Base-by-base conservation (phyloP, 2,113 vertebrate genomes). In the Nipponia nippon region DNA sequence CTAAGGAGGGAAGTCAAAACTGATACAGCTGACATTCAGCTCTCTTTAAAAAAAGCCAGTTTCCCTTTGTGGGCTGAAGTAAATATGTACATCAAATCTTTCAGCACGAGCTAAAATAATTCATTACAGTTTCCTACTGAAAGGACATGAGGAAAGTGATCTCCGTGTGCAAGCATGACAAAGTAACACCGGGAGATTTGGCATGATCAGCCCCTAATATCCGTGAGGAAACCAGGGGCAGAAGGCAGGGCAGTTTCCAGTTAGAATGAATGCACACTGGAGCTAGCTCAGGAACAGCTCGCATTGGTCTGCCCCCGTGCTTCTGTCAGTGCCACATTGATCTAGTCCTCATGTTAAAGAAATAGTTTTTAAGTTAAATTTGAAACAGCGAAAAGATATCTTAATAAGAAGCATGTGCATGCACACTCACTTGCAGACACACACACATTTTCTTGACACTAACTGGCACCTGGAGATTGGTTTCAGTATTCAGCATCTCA, bases 61-160 rank as follows among this genome's bases (percentile, higher is more conserved):
- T 83, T 89, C 40, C 53, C 19, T 81, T 77, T 67, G 26, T 67
- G 26, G 18, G 22, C 26, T 55, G 63, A 90, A 88, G 53, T 50
- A 89, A 89, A 87, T 70, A 44, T 3, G 3, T 63, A 52, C 15
- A 40, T 53, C 75, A 92, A 70, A 59, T 81, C 72, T 87, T 96
- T 92, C 63, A 81, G 44, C 88, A 89, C 42, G 75, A 82, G 34
- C 29, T 94, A 81, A 63, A 94, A 69, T 23, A 90, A 89, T 75
- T 87, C 38, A 71, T 83, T 81, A 42, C 11, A 30, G 1, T 44
- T 94, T 87, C 55, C 50, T 47, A 62, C 52, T 40, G 23, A 86
- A 95, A 23, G 42, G 59, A 93, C 88, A 90, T 42, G 12, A 77
- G 26, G 71, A 75, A 73, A 14, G 6, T 81, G 72, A 78, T 78